phyloP scores from a whole-genome alignment of 2,113 vertebrate species.

The Crypturellus undulatus region DNA sequence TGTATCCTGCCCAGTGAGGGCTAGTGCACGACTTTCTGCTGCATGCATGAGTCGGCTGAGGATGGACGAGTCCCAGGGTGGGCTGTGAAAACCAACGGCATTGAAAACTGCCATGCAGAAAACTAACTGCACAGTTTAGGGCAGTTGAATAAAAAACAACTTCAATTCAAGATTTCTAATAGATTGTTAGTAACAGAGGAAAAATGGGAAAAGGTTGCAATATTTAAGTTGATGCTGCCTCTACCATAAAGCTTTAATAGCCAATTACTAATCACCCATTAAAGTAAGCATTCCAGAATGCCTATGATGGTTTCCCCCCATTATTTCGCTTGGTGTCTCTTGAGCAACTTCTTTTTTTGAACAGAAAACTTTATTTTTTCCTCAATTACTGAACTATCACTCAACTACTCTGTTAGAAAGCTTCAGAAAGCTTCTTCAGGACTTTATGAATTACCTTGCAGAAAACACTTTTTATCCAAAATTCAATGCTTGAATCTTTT shows the following conservation, averaged over 20 bases:
- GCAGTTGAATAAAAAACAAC: not conserved
- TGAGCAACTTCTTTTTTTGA: not conserved
- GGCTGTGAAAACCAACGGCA: not conserved
- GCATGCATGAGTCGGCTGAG: not conserved
- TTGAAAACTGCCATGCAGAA: not conserved
- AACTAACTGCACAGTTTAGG: not conserved
- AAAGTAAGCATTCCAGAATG: not conserved
- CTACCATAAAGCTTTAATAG: not conserved
- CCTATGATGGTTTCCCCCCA: not conserved
- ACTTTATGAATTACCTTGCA: not conserved
- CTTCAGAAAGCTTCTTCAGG: not conserved
- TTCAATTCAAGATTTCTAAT: not conserved
- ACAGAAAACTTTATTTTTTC: not conserved
- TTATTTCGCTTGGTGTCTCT: not conserved
- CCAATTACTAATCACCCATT: not conserved
- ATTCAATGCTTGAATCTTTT: not conserved
- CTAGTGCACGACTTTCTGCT: slow-evolving; percentile 49
- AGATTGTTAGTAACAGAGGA: not conserved
- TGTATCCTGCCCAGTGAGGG: slow-evolving; percentile 40
- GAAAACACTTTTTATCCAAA: too few relatives aligned
- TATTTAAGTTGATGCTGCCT: not conserved
- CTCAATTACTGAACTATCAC: not conserved
- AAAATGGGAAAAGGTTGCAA: not conserved
- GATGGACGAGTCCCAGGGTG: not conserved
- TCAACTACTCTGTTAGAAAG: not conserved